These are phyloP conservation scores for Sarcophaga bullata DNA, from an alignment of 1,140 invertebrate species.

Conservation along the genomic window DNA sequence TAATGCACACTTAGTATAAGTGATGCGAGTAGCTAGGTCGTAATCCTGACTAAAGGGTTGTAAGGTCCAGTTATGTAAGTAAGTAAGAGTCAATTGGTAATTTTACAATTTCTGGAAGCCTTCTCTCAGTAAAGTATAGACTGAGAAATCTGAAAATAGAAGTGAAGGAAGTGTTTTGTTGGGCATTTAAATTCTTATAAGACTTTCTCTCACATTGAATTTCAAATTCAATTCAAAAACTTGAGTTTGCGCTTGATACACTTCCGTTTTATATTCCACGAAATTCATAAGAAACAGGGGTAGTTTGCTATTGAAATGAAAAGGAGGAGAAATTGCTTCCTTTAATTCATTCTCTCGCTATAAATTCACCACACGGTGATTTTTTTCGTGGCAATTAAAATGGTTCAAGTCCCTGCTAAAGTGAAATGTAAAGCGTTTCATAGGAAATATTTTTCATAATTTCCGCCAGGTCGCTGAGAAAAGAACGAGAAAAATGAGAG, in stretches of 20 bases:
- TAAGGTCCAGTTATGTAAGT: no score
- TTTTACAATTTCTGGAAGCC: no score
- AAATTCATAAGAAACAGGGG: background rate
- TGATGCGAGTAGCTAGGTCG: no score
- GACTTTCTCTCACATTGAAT: background rate
- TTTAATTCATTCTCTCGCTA: no score
- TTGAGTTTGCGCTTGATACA: background rate
- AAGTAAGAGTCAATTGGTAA: no score
- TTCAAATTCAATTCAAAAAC: background rate
- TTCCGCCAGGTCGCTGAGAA: background rate
- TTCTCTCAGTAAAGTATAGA: no score
- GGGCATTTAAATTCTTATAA: background rate
- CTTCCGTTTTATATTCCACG: slow-evolving; percentile 1
- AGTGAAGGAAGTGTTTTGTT: no score
- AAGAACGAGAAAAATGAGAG: background rate
- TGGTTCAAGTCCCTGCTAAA: background rate
- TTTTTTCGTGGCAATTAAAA: no score
- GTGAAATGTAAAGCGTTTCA: background rate
- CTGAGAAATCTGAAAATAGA: no score
- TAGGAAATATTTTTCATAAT: background rate
- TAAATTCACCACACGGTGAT: background rate
- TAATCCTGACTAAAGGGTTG: no score
- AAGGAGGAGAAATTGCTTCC: background rate
- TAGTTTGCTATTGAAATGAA: background rate
- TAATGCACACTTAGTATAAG: no score